These are phyloP conservation scores for Hanleya hanleyi DNA, from an alignment of 2,888 invertebrate species.

Conservation along the genomic window DNA sequence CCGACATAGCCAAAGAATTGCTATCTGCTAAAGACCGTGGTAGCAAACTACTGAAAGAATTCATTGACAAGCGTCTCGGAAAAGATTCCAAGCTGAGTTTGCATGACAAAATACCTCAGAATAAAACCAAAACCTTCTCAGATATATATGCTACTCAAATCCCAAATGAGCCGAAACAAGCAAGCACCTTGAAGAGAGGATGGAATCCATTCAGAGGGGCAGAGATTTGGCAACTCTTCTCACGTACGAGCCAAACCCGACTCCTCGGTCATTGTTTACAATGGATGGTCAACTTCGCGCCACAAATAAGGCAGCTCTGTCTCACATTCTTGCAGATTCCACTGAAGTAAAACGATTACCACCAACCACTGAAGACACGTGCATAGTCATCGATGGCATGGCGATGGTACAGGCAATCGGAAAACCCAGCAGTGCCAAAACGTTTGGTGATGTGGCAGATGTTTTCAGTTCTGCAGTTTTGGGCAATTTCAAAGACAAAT, in stretches of 20 bases:
- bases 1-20: not conserved
- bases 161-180: not conserved
- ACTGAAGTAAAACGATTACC: not conserved
- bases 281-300: not conserved
- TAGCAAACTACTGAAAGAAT: not conserved
- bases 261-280: not conserved
- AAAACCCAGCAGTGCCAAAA: slow-evolving; percentile 17
- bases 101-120: not conserved
- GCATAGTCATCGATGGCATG: slow-evolving; percentile 16
- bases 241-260: not conserved
- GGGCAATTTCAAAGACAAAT: slow-evolving; percentile 1
- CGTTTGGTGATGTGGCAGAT: slow-evolving; percentile 21
- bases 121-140: not conserved
- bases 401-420: slow-evolving; percentile 19
- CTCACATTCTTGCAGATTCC: not conserved
- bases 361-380: not conserved
- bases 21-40: not conserved
- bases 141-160: not conserved
- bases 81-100: not conserved
- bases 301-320: not conserved
- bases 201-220: not conserved
- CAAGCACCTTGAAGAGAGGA: not conserved
- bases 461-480: slow-evolving; percentile 13
- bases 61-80: not conserved
- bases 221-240: not conserved